These are phyloP conservation scores for Plumapathes pennacea DNA, from an alignment of 92 coral and sea anemone genomes.

Conservation along the genomic window DNA sequence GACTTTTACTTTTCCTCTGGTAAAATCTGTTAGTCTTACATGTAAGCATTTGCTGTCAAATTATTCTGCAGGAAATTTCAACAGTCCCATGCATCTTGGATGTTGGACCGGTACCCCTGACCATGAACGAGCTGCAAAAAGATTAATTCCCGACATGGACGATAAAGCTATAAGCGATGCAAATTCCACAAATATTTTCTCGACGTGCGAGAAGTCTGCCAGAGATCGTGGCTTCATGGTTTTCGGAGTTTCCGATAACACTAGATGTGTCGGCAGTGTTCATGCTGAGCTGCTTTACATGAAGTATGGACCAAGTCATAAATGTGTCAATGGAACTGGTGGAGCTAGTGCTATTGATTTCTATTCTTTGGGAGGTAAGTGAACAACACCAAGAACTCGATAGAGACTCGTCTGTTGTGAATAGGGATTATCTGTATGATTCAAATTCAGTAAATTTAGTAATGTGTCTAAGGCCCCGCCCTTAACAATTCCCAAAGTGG, in stretches of 20 bases:
- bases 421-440: too few species aligned
- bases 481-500: too few species aligned
- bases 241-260: constrained; percentile 48
- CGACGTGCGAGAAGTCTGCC: constrained; percentile 43
- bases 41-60: too few species aligned
- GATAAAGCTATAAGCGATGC: not conserved
- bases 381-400: too few species aligned
- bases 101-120: constrained; percentile 40
- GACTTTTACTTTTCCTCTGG: too few species aligned
- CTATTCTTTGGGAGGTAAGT: constrained; percentile 58
- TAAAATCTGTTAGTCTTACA: too few species aligned
- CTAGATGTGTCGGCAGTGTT: constrained; percentile 42
- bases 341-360: constrained; percentile 48
- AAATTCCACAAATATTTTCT: too few species aligned
- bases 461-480: too few species aligned
- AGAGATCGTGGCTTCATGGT: constrained; percentile 27
- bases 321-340: constrained; percentile 61
- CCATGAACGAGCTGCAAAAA: not conserved
- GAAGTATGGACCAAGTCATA: constrained; percentile 44
- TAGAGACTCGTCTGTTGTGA: too few species aligned
- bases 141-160: constrained; percentile 14
- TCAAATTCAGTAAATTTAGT: too few species aligned
- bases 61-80: too few species aligned
- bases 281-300: constrained; percentile 47
- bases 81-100: too few species aligned